Evolutionary conservation across 2,797 vertebrate genomes (phyloP).

Genomic region (Hippocampus kuda): DNA sequence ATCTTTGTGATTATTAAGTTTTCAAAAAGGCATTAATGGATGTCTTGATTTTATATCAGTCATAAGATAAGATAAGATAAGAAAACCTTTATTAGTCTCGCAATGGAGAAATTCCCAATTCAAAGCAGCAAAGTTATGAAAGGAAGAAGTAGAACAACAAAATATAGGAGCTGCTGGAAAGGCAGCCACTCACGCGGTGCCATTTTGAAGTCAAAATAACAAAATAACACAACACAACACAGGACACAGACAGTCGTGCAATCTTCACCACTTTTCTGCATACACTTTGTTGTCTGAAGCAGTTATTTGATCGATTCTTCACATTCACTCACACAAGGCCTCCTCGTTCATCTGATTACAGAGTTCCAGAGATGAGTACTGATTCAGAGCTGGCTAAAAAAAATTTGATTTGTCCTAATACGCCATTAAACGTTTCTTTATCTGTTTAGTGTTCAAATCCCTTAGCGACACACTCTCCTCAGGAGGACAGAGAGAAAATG

Average conservation of each 20-base stretch:
- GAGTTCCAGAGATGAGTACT: slow-evolving; percentile 15
- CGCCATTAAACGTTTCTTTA: slow-evolving; percentile 57
- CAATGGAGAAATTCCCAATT: too few species aligned
- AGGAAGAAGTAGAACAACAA: too few species aligned
- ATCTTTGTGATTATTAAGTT: slow-evolving; percentile 24
- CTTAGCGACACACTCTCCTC: slow-evolving; percentile 48
- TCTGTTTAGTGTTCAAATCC: slow-evolving; percentile 56
- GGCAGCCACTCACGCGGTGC: too few species aligned
- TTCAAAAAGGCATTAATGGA: slow-evolving; percentile 18
- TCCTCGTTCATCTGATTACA: slow-evolving; percentile 48
- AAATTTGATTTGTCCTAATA: slow-evolving; percentile 50
- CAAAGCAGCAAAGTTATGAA: too few species aligned
- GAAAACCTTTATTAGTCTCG: too few species aligned
- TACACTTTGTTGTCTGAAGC: too few species aligned
- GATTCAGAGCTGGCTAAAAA: slow-evolving; percentile 38
- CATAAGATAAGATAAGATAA: too few species aligned
- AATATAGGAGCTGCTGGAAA: too few species aligned
- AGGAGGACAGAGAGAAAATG: slow-evolving; percentile 26
- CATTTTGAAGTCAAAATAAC: too few species aligned
- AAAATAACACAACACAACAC: too few species aligned
- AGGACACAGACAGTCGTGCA: too few species aligned
- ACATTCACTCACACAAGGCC: slow-evolving; percentile 9
- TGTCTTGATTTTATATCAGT: slow-evolving; percentile 15
- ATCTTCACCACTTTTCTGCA: too few species aligned
- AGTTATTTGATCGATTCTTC: slow-evolving; percentile 29